Evolutionary conservation across 1,140 invertebrate species (phyloP), one percentile per base, ranked within the genome.

Genomic region (Drosophila ambigua): DNA sequence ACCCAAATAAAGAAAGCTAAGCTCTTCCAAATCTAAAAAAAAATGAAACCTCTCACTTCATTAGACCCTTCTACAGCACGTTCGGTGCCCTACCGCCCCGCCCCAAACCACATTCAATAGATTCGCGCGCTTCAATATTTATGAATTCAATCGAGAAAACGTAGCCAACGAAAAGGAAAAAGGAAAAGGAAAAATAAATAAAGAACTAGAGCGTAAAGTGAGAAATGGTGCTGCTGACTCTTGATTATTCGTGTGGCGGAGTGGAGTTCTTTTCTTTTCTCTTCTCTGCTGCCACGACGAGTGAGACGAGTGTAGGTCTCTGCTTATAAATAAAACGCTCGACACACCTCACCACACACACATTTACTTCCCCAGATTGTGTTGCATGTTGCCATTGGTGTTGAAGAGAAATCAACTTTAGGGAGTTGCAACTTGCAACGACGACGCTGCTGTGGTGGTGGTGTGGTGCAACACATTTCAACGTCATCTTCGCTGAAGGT

Each of bases 401-500:
- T 39, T 39, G 35, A 39, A 61, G 50, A 63, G 60, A 55, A 64
- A 63, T 65, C 62, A 65, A 54, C 51, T 71, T 59, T 46, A 43
- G 61, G 57, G 13, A 48, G 35, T 35, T 59, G 69, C 62, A 28
- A 31, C 58, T 44, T 50, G 35, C 24, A 59, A 43, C 65, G 31
- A 35, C 49, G n/a, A 24, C 15, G n/a, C 16, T 31, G 48, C 48
- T 48, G 35, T 35, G n/a, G 23, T 44, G 69, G 24, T 48, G 63
- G 72, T 62, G 8, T 43, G 46, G 49, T 39, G 59, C 50, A 63
- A 43, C 64, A 73, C 74, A 81, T 68, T 75, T 81, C 74, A 82
- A 83, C 77, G 85, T 84, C 84, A 87, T 90, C 85, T 90, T 65
- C 73, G 69, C 62, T 66, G 79, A 82, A 81, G 67, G 76, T 80